These are phyloP conservation scores for Gracilinanus agilis DNA, from an alignment of 2,113 vertebrate species.

Conservation along the genomic window DNA sequence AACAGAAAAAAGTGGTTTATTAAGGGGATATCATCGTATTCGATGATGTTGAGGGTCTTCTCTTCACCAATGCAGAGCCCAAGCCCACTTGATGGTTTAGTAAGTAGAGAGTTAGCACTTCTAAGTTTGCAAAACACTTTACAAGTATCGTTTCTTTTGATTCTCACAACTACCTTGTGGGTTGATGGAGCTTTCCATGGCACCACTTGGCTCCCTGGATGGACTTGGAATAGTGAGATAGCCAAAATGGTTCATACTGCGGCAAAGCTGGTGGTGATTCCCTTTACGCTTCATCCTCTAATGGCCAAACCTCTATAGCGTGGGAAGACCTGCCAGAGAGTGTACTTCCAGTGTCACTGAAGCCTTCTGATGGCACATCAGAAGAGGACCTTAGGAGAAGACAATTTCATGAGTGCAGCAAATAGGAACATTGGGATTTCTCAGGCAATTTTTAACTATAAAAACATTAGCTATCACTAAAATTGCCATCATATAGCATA, in stretches of 20 bases:
- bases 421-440: not conserved
- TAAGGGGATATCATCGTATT: not conserved
- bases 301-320: not conserved
- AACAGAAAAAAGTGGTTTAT: not conserved
- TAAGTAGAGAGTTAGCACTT: not conserved
- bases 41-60: not conserved
- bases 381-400: not conserved
- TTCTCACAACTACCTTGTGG: not conserved
- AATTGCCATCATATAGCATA: not conserved
- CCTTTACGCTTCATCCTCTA: not conserved
- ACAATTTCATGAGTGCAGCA: not conserved
- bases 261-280: not conserved
- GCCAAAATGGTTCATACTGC: not conserved
- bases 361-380: not conserved
- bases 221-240: not conserved
- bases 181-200: not conserved
- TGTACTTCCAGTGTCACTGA: not conserved
- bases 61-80: not conserved
- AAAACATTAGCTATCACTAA: not conserved
- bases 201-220: not conserved
- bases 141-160: not conserved
- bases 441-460: not conserved
- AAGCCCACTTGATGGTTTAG: not conserved
- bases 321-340: not conserved
- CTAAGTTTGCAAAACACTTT: not conserved